Evolutionary conservation across 2,797 vertebrate genomes (phyloP).

Genomic region (Varecia variegata): DNA sequence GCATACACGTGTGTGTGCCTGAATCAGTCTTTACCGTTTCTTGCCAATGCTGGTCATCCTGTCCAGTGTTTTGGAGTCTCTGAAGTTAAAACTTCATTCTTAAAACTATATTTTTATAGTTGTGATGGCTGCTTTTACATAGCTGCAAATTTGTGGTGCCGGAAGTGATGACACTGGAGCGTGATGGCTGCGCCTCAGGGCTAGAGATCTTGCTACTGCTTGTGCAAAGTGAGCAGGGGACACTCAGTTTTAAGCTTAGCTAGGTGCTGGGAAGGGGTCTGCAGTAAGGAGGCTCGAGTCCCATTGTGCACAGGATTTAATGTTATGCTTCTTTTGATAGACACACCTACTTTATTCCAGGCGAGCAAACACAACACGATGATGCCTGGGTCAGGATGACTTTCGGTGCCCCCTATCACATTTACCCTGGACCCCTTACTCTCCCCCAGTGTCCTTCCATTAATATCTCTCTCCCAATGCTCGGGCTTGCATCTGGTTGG

Average conservation of each 20-base stretch:
- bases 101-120: neutral
- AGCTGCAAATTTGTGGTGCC: neutral
- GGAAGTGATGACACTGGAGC: neutral
- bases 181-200: neutral
- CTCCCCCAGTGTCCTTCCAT: neutral
- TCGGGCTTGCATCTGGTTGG: neutral
- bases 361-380: neutral
- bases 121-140: neutral
- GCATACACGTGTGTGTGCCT: fast-evolving
- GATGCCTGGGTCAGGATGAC: neutral
- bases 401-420: neutral
- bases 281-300: neutral
- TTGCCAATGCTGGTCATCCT: neutral
- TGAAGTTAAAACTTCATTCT: neutral
- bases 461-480: too few relatives aligned
- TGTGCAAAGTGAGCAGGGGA: neutral
- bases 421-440: neutral
- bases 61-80: neutral
- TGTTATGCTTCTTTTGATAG: neutral
- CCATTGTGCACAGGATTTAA: neutral
- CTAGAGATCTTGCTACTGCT: neutral
- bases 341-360: neutral
- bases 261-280: neutral
- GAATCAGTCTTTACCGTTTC: neutral
- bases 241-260: neutral